Percentiles rank a stretch among this genome's conserved stretches.
Evolutionary conservation across 2,797 vertebrate species (phyloP).

Genomic region (Helostoma temminkii): DNA sequence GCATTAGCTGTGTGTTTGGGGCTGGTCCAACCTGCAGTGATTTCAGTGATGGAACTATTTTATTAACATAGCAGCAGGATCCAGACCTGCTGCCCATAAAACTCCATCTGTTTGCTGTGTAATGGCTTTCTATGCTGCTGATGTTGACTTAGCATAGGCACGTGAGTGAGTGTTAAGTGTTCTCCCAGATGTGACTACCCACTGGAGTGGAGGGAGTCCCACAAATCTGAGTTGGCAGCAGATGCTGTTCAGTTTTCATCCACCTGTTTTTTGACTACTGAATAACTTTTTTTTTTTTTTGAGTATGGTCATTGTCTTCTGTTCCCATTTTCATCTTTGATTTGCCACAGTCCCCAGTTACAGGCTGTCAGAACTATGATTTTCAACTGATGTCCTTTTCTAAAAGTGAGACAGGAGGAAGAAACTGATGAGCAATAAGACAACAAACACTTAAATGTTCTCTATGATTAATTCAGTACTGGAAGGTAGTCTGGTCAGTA

Average conservation of each 20-base stretch:
- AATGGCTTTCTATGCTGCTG: constrained; percentile 1
- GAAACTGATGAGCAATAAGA: too few species aligned
- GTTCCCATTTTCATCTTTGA: too few species aligned
- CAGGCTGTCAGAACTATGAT: too few species aligned
- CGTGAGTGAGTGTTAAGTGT: constrained; percentile 18
- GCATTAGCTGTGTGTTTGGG: constrained; percentile 18
- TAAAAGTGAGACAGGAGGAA: too few species aligned
- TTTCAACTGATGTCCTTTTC: too few species aligned
- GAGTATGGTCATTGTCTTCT: too few species aligned
- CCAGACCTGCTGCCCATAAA: constrained; percentile 25
- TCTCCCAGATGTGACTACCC: constrained; percentile 23
- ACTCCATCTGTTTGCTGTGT: constrained; percentile 10
- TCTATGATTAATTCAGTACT: too few species aligned
- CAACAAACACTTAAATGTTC: too few species aligned
- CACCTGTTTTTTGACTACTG: constrained; percentile 12
- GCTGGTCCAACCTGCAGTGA: constrained; percentile 15
- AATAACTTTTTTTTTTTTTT: too few species aligned
- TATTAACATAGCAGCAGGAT: constrained; percentile 37
- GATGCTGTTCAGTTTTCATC: constrained; percentile 12
- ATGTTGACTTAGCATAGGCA: constrained; percentile 9
- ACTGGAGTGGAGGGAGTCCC: constrained; percentile 10
- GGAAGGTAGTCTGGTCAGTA: too few species aligned
- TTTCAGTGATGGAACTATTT: constrained; percentile 47
- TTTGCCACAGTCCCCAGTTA: too few species aligned
- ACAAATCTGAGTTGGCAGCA: not conserved